Evolutionary conservation across 2,797 vertebrate genomes (phyloP).

Genomic region (Steatocranus sp.): DNA sequence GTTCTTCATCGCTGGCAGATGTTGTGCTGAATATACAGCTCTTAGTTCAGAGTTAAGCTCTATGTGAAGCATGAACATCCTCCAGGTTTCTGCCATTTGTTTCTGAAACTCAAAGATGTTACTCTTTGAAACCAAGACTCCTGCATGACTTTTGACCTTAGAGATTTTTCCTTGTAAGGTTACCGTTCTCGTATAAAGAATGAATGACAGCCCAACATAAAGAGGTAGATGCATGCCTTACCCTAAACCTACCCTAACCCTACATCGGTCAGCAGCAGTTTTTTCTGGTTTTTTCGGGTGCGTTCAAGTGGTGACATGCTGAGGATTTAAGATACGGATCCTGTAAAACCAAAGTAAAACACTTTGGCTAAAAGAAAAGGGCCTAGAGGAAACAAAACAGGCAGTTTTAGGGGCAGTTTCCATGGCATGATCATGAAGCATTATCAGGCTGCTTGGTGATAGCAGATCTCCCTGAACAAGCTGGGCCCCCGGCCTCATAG

Average conservation of each 20-base stretch:
- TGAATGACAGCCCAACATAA: background rate
- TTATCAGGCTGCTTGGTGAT: background rate
- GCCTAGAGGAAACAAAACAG: conserved; percentile 15
- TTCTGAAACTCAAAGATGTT: background rate
- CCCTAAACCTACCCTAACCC: background rate
- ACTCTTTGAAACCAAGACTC: background rate
- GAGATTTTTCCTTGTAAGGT: background rate
- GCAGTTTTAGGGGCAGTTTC: conserved; percentile 17
- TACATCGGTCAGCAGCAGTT: background rate
- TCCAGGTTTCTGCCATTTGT: background rate
- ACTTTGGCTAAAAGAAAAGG: conserved; percentile 28
- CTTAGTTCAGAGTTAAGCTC: background rate
- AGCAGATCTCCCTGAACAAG: background rate
- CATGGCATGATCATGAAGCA: conserved; percentile 20
- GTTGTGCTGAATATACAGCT: background rate
- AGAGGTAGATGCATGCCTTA: background rate
- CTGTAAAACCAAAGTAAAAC: conserved; percentile 11
- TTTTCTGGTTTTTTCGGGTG: too few relatives aligned
- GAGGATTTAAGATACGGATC: conserved; percentile 41
- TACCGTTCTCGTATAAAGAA: background rate
- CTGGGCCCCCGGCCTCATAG: conserved; percentile 19
- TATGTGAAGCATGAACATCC: background rate
- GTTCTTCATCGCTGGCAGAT: background rate
- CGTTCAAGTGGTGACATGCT: conserved; percentile 45
- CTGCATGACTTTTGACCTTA: background rate